phyloP scores from a whole-genome alignment of 1,140 invertebrate species.

The Rhyzopertha dominica region DNA sequence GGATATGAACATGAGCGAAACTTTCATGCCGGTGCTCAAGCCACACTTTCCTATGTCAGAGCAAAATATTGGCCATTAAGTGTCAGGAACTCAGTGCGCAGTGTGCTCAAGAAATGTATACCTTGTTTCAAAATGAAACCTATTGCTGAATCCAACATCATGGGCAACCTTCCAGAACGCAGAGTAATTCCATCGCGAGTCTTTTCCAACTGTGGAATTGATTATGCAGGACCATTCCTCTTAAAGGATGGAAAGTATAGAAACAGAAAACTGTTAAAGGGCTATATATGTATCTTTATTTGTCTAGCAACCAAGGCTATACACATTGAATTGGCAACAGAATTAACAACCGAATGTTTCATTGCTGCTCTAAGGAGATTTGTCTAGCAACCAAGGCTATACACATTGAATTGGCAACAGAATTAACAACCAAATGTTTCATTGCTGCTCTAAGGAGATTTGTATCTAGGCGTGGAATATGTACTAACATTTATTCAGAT shows the following conservation, averaged over 20 bases:
- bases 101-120: constrained; percentile 28
- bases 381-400: constrained; percentile 24
- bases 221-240: constrained; percentile 42
- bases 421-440: constrained; percentile 34
- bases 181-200: constrained; percentile 17
- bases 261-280: constrained; percentile 13
- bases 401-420: constrained; percentile 37
- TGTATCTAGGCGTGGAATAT: constrained; percentile 30
- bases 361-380: background rate
- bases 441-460: constrained; percentile 36
- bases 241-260: constrained; percentile 19
- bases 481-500: constrained; percentile 13
- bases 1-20: no score
- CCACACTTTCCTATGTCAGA: no score
- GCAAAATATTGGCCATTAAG: constrained; percentile 19
- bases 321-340: constrained; percentile 27
- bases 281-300: constrained; percentile 27
- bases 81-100: constrained; percentile 14
- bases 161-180: constrained; percentile 33
- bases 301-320: constrained; percentile 26
- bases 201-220: constrained; percentile 39
- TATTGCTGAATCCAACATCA: constrained; percentile 19
- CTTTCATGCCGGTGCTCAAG: no score
- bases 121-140: constrained; percentile 27
- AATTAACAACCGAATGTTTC: constrained; percentile 18